phyloP scores from a whole-genome alignment of 2,113 vertebrate species.

The Synodontis membranacea region DNA sequence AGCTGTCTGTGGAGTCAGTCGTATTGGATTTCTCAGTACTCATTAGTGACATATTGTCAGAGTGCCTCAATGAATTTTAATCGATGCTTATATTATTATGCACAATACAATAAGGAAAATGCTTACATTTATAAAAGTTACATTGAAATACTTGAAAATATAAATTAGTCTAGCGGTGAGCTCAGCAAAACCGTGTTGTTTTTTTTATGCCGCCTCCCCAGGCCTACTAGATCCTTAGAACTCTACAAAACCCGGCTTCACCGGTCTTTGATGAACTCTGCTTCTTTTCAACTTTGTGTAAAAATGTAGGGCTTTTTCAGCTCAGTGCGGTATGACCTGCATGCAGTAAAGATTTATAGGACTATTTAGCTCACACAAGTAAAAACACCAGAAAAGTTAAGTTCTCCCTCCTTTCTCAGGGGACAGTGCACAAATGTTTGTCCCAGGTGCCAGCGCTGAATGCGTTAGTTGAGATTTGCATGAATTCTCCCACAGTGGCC shows the following conservation, averaged over 20 bases:
- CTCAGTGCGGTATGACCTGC: not conserved
- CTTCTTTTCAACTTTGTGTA: conserved; percentile 11
- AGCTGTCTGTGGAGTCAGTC: not conserved
- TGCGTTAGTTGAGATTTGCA: not conserved
- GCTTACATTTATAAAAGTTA: not conserved
- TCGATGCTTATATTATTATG: not conserved
- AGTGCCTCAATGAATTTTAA: not conserved
- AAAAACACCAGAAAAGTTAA: not conserved
- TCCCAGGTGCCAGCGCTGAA: conserved; percentile 10
- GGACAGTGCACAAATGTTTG: not conserved
- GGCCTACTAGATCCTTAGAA: not conserved
- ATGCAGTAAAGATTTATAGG: not conserved
- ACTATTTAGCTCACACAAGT: not conserved
- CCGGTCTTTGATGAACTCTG: conserved; percentile 41
- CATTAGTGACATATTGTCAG: not conserved
- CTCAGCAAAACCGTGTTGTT: not conserved
- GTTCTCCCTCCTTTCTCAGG: conserved; percentile 8
- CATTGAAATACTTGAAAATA: not conserved
- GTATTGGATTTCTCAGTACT: not conserved
- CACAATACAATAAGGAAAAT: not conserved
- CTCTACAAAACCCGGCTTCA: not conserved
- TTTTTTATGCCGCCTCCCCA: not conserved
- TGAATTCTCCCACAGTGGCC: conserved; percentile 5
- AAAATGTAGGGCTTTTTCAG: not conserved
- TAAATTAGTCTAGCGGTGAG: not conserved